A percentile compares a stretch with the other conserved stretches of the same genome.
Evolutionary conservation across 2,888 invertebrate species (phyloP).

Genomic region (Tuberolachnus salignus): DNA sequence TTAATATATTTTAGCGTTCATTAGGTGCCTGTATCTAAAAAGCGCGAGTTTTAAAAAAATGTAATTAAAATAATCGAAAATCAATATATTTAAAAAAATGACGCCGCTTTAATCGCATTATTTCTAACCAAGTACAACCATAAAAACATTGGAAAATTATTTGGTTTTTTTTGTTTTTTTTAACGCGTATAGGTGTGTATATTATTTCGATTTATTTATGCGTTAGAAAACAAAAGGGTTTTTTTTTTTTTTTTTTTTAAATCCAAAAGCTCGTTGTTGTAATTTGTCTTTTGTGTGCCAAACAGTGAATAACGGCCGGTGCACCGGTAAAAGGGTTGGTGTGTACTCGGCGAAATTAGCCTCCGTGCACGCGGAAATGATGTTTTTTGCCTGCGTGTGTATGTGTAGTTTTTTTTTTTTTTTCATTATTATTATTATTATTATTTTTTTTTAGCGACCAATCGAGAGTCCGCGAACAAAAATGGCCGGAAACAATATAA

Average conservation of each 20-base stretch:
- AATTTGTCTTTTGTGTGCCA: conserved; percentile 7
- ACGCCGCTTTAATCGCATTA: too few relatives aligned
- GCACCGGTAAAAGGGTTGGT: neutral
- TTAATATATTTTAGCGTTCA: too few relatives aligned
- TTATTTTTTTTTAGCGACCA: conserved; percentile 33
- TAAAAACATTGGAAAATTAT: too few relatives aligned
- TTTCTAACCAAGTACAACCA: neutral
- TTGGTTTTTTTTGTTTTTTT: too few relatives aligned
- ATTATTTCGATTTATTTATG: neutral
- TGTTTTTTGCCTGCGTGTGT: neutral
- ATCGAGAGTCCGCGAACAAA: conserved; percentile 44
- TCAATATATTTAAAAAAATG: too few relatives aligned
- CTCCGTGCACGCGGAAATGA: too few relatives aligned
- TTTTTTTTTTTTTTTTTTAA: too few relatives aligned
- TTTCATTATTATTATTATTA: too few relatives aligned
- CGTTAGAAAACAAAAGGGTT: conserved; percentile 7
- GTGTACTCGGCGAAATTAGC: conserved; percentile 32
- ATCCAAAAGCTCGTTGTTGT: neutral
- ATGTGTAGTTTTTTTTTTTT: too few relatives aligned
- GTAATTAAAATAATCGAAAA: neutral
- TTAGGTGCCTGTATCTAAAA: too few relatives aligned
- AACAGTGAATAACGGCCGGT: neutral
- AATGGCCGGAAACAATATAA: conserved; percentile 52
- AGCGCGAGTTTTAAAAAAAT: too few relatives aligned
- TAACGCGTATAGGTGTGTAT: too few relatives aligned